These are phyloP conservation scores for Enoplosus armatus DNA, from an alignment of 2,797 vertebrate species.

Conservation along the genomic window DNA sequence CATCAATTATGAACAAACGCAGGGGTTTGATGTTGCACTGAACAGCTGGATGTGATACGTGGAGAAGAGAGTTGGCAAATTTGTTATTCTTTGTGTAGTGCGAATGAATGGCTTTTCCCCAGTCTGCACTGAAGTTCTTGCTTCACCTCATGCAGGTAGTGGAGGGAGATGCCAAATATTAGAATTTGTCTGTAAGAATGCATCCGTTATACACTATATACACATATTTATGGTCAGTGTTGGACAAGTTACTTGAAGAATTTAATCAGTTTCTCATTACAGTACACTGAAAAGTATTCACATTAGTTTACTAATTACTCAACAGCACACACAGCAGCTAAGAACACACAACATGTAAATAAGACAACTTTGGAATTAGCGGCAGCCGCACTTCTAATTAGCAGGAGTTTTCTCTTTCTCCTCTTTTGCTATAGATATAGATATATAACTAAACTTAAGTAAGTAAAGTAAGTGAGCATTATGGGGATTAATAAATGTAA, in stretches of 20 bases:
- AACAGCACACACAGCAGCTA: background rate
- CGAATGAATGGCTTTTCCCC: constrained; percentile 13
- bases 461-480: background rate
- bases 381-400: background rate
- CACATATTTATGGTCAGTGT: background rate
- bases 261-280: background rate
- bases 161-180: constrained; percentile 19
- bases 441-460: no score
- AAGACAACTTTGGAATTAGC: background rate
- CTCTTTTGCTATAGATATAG: background rate
- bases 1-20: constrained; percentile 69
- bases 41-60: constrained; percentile 47
- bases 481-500: background rate
- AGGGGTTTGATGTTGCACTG: constrained; percentile 51
- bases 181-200: constrained; percentile 2
- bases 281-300: background rate
- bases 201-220: background rate
- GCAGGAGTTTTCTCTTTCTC: background rate
- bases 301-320: background rate
- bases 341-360: background rate
- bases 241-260: no score
- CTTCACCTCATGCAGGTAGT: constrained; percentile 19
- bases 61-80: constrained; percentile 41
- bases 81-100: constrained; percentile 45
- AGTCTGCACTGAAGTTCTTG: constrained; percentile 13